phyloP scores from a whole-genome alignment of 2,888 invertebrate species.

The Agrotis clavis region DNA sequence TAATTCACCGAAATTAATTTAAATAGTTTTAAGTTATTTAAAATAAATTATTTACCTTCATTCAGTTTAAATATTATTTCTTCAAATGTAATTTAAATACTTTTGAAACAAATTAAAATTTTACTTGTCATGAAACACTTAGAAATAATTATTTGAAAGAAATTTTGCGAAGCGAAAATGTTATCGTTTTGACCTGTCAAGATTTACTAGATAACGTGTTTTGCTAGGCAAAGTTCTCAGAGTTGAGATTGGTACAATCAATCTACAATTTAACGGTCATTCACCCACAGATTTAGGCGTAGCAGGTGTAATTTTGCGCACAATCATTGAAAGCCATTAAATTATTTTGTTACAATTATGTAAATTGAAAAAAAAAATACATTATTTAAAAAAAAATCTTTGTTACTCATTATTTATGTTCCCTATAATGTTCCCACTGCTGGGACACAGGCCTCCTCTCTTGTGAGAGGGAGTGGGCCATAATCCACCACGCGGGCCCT shows the following conservation, averaged over 20 bases:
- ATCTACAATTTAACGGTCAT: not conserved
- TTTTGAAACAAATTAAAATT: not conserved
- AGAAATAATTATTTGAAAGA: no score
- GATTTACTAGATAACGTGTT: slow-evolving; percentile 6
- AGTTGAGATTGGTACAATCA: not conserved
- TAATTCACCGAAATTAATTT: not conserved
- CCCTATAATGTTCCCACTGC: no score
- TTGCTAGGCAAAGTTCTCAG: not conserved
- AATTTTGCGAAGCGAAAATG: not conserved
- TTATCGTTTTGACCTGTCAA: not conserved
- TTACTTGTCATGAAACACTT: not conserved
- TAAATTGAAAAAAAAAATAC: no score
- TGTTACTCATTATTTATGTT: no score
- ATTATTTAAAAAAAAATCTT: no score
- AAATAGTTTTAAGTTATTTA: not conserved
- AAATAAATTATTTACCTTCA: not conserved
- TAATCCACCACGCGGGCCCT: no score
- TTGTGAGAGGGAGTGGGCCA: no score
- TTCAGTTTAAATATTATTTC: no score
- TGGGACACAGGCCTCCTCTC: no score
- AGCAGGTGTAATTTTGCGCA: not conserved
- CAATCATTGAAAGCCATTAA: not conserved
- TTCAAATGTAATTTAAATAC: no score
- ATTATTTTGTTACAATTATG: no score
- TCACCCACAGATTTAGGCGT: not conserved